A percentile compares a stretch with the other conserved stretches of the same genome.
Conservation (phyloP, 2,888 invertebrate genomes). For the Bombyx huttoni region DNA sequence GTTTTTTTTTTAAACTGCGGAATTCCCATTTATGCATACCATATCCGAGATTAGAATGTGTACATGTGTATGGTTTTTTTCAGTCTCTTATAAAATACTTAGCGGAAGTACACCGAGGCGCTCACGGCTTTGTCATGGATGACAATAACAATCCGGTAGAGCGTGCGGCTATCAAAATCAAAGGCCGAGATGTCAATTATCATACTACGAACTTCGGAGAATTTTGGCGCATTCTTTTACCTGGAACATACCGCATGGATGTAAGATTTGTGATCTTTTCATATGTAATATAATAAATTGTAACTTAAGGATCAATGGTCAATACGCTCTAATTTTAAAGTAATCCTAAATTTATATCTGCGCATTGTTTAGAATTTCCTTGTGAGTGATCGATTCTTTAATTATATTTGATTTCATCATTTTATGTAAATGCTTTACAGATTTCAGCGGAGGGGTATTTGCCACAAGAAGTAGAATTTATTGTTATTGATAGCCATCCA, state of each 20-base stretch:
- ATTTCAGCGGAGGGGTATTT: conserved; percentile 88
- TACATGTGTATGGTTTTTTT: conserved; percentile 18
- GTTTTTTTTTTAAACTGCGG: too few species aligned
- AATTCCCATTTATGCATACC: too few species aligned
- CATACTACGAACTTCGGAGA: conserved; percentile 93
- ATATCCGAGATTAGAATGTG: neutral
- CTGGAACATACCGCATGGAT: conserved; percentile 88
- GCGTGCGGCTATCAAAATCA: conserved; percentile 83
- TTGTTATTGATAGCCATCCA: conserved; percentile 88
- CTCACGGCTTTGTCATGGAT: conserved; percentile 89
- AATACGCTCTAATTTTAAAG: neutral
- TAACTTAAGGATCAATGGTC: neutral
- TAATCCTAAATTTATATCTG: too few species aligned
- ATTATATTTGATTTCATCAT: too few species aligned
- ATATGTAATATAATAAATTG: neutral
- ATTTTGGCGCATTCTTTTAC: conserved; percentile 92
- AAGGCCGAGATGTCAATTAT: conserved; percentile 87
- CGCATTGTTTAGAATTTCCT: too few species aligned
- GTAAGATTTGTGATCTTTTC: conserved; percentile 49
- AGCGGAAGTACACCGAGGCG: conserved; percentile 89
- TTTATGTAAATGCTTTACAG: conserved; percentile 42
- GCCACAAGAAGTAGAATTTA: conserved; percentile 88
- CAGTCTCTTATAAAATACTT: conserved; percentile 87
- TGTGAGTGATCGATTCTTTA: too few species aligned
- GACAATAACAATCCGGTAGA: conserved; percentile 84